A percentile compares a stretch with the other conserved stretches of the same genome.
These are phyloP conservation scores for Lagodon rhomboides DNA, from an alignment of 2,797 vertebrate genomes.

Conservation along the genomic window DNA sequence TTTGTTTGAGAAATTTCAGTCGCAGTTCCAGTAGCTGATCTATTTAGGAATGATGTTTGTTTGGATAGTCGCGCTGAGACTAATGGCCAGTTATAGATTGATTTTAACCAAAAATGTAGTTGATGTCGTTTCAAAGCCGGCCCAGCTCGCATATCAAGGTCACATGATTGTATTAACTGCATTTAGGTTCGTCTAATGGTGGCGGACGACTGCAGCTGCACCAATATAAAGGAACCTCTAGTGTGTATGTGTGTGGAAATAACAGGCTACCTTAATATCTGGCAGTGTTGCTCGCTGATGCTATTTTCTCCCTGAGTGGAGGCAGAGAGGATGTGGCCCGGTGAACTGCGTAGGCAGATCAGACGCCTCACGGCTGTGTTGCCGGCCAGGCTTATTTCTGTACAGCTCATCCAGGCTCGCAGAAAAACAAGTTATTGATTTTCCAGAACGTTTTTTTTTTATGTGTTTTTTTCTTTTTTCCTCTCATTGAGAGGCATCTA, in stretches of 20 bases:
- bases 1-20: not conserved
- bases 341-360: slow-evolving; percentile 78
- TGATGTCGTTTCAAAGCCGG: not conserved
- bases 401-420: slow-evolving; percentile 41
- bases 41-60: not conserved
- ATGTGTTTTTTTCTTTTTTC: not conserved
- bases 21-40: not conserved
- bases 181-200: not conserved
- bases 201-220: slow-evolving; percentile 18
- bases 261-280: slow-evolving; percentile 68
- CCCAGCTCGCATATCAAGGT: not conserved
- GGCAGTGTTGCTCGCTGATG: slow-evolving; percentile 55
- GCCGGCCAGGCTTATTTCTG: slow-evolving; percentile 58
- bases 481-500: slow-evolving; percentile 37
- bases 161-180: not conserved
- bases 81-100: not conserved
- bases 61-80: not conserved
- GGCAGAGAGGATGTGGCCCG: slow-evolving; percentile 75
- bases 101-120: not conserved
- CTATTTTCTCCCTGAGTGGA: slow-evolving; percentile 80
- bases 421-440: slow-evolving; percentile 62
- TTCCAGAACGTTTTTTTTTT: slow-evolving; percentile 19
- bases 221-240: not conserved
- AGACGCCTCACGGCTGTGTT: slow-evolving; percentile 70
- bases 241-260: slow-evolving; percentile 43